Base-by-base conservation (phyloP, 2,797 vertebrate species). In the Spondyliosoma cantharus region DNA sequence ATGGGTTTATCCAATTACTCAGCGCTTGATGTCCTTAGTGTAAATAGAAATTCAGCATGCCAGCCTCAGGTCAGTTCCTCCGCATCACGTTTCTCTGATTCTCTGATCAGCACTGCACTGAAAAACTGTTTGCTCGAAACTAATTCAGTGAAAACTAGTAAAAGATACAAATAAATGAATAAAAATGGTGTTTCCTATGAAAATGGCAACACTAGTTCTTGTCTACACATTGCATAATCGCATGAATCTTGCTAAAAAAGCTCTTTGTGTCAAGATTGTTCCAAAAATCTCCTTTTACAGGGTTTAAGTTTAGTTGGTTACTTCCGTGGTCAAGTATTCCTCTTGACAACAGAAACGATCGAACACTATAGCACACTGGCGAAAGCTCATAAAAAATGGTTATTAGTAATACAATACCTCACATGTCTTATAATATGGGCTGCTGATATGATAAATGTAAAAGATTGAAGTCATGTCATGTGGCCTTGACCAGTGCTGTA, bases 41-140 rank as follows among this genome's bases (percentile, higher is more conserved):
- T 37, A 87, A 89, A 83, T 61, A 78, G 7, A 71, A 49, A 83
- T 73, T 82, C 80, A 62, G 74, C 54, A 78, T 24, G 37, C 29
- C 69, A 58, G 45, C 69, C 49, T 71, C 22, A 37, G 3, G 12
- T 61, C 45, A 63, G 50, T 74, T 71, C 20, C 56, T 62, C 19
- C 48, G 54, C 46, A 64, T 78, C 70, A 72, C 58, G 45, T 64
- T 68, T 37, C 46, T 74, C 56, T 75, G 81, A 84, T 45, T 42
- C 24, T 32, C 9, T 54, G 16, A 62, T 72, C 50, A 62, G 61
- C 19, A 29, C 17, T 43, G 22, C n/a, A 32, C 16, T 24, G 13
- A 53, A 63, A 56, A 57, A 53, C 42, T 48, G n/a, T 60, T 49
- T n/a, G 4, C 49, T 42, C 62, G 22, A 61, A 25, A 69, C 16